phyloP scores from a whole-genome alignment of 2,113 vertebrate genomes.

The Corythoichthys intestinalis region DNA sequence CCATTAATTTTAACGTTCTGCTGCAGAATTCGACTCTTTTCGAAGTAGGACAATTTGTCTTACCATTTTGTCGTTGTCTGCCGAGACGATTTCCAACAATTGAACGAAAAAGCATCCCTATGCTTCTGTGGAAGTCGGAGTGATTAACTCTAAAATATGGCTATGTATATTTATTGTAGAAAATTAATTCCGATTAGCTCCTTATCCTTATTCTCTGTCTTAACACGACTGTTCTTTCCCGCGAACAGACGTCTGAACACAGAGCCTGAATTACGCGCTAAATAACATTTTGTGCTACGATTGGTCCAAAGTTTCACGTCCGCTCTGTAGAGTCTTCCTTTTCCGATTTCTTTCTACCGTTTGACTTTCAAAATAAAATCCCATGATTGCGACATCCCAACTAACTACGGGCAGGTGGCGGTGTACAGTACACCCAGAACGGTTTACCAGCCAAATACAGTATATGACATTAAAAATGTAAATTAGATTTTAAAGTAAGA shows the following conservation, averaged over 20 bases:
- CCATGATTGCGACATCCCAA: neutral
- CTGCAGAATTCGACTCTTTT: neutral
- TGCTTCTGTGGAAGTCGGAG: constrained; percentile 1
- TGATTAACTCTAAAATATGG: neutral
- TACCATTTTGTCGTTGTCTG: constrained; percentile 65
- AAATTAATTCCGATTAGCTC: neutral
- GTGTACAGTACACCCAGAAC: too few species aligned
- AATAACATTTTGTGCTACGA: constrained; percentile 34
- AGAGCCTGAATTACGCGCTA: constrained; percentile 67
- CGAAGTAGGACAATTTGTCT: constrained; percentile 25
- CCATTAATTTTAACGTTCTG: neutral
- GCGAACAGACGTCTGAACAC: constrained; percentile 49
- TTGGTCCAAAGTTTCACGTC: constrained; percentile 52
- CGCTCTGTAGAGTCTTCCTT: neutral
- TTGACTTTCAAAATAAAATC: neutral
- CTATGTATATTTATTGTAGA: neutral
- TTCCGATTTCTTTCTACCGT: constrained; percentile 27
- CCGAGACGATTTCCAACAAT: constrained; percentile 63
- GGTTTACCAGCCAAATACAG: too few species aligned
- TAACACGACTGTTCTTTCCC: constrained; percentile 52
- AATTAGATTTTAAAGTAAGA: neutral
- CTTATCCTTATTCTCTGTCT: neutral
- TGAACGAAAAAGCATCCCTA: constrained; percentile 68
- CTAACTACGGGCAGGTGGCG: too few species aligned
- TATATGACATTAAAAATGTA: neutral